A percentile compares a stretch with the other conserved stretches of the same genome.
These are phyloP conservation scores for Psix sp. DNA, from an alignment of 1,140 invertebrate species.

Conservation along the genomic window DNA sequence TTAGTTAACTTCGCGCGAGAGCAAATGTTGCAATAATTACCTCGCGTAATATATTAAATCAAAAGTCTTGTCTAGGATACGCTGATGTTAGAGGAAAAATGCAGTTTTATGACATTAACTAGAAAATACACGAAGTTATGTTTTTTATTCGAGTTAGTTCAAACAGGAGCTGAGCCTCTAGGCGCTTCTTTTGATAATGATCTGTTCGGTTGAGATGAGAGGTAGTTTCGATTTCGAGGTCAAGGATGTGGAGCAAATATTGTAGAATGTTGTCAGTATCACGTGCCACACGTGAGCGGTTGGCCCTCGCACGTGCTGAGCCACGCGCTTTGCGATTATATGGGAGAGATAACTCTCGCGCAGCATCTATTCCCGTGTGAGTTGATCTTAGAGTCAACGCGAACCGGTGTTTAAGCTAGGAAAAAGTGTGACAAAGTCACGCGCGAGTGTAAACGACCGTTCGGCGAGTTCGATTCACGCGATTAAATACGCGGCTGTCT, in stretches of 20 bases:
- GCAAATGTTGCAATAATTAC: slow-evolving; percentile 45
- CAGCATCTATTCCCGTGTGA: slow-evolving; percentile 44
- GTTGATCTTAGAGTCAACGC: slow-evolving; percentile 47
- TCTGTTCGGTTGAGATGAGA: slow-evolving; percentile 19
- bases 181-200: no score
- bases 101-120: no score
- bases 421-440: slow-evolving; percentile 67
- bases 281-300: slow-evolving; percentile 69
- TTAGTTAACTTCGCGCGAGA: slow-evolving; percentile 46
- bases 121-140: no score
- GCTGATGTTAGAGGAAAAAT: no score
- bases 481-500: slow-evolving; percentile 51
- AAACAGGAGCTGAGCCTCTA: no score
- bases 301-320: slow-evolving; percentile 64
- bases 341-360: slow-evolving; percentile 38
- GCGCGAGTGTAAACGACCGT: slow-evolving; percentile 60
- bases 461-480: slow-evolving; percentile 63
- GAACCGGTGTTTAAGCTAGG: slow-evolving; percentile 50
- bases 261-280: slow-evolving; percentile 56
- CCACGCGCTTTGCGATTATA: slow-evolving; percentile 52
- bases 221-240: slow-evolving; percentile 37
- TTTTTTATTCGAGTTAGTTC: no score
- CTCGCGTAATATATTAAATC: slow-evolving; percentile 40
- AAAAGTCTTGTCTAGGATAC: no score
- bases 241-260: slow-evolving; percentile 53